phyloP scores from a whole-genome alignment of 2,888 invertebrate genomes.

The Tenthredo distinguenda region DNA sequence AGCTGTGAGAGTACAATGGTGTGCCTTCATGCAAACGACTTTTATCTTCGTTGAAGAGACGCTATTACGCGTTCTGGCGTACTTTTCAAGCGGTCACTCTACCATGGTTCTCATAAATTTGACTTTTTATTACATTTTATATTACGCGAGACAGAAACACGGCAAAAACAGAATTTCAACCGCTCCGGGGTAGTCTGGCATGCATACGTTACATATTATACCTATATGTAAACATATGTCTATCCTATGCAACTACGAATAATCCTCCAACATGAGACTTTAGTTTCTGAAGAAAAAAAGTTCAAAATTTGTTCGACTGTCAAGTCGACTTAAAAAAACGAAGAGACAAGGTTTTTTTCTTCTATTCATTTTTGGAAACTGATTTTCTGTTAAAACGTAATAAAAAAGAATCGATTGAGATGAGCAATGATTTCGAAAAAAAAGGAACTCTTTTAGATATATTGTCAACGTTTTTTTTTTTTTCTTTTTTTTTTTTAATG shows the following conservation, averaged over 20 bases:
- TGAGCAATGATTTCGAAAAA: conserved; percentile 1
- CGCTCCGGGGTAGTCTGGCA: not conserved
- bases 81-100: conserved; percentile 38
- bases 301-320: no score
- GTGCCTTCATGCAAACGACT: conserved; percentile 38
- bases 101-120: conserved; percentile 27
- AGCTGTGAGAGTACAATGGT: not conserved
- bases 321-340: not conserved
- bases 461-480: not conserved
- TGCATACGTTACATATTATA: not conserved
- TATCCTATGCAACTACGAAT: not conserved
- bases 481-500: not conserved
- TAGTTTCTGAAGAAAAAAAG: not conserved
- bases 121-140: conserved; percentile 32
- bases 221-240: not conserved
- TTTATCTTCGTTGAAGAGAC: conserved; percentile 13
- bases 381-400: no score
- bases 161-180: not conserved
- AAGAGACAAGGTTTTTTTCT: not conserved
- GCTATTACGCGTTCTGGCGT: conserved; percentile 20
- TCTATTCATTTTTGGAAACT: not conserved
- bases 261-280: not conserved
- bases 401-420: not conserved
- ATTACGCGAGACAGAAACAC: not conserved
- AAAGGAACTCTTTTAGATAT: not conserved